These are phyloP conservation scores for Baryphthengus martii DNA, from an alignment of 2,113 vertebrate genomes.

Conservation along the genomic window DNA sequence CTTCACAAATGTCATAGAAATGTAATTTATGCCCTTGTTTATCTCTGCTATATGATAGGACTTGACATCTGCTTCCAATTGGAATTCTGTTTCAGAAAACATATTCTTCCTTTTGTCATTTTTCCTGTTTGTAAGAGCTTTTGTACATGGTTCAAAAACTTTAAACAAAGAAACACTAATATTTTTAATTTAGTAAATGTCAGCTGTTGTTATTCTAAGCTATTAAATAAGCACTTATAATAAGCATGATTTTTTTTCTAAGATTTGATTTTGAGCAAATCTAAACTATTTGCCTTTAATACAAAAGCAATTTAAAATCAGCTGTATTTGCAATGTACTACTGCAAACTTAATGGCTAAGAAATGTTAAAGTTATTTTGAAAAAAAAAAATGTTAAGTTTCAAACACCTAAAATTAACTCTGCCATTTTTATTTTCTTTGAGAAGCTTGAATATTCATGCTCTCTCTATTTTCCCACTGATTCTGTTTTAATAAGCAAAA, in stretches of 20 bases:
- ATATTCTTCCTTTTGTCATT: background rate
- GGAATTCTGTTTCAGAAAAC: background rate
- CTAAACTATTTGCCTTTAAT: background rate
- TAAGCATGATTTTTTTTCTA: background rate
- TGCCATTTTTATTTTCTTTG: background rate
- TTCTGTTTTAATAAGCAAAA: background rate
- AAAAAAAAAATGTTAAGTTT: background rate
- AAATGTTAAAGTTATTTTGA: background rate
- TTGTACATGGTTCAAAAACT: background rate
- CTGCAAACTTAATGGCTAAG: background rate
- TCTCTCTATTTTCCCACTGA: background rate
- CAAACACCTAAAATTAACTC: background rate
- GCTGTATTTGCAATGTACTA: background rate
- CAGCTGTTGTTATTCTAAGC: background rate
- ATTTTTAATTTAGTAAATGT: background rate
- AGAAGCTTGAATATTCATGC: background rate
- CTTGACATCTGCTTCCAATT: conserved; percentile 3
- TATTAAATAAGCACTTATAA: background rate
- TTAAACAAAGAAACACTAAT: background rate
- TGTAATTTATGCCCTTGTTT: background rate
- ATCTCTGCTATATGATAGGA: background rate
- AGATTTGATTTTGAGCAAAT: background rate
- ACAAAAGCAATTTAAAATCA: background rate
- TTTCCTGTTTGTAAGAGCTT: background rate
- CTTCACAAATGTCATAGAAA: background rate